A percentile compares a stretch with the other conserved stretches of the same genome.
These are phyloP conservation scores for Apostichopus leukothele DNA, from an alignment of 53 echinoderm and acorn worm species.

Conservation along the genomic window DNA sequence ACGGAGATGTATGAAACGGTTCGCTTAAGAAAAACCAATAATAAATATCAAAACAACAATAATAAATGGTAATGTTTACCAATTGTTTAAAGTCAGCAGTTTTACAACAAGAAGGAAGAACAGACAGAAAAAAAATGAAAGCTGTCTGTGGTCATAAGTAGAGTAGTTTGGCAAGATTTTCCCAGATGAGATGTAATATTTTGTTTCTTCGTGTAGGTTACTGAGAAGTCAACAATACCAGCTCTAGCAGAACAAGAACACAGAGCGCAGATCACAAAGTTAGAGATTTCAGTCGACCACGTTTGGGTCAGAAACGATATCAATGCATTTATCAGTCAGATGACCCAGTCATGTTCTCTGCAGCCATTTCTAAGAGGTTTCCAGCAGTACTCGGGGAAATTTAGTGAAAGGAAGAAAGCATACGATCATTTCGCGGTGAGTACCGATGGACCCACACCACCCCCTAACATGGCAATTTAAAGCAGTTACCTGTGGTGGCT, in stretches of 20 bases:
- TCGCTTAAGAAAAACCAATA: no score
- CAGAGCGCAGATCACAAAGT: constrained; percentile 15
- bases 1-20: no score
- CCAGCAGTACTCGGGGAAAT: constrained; percentile 69
- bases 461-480: no score
- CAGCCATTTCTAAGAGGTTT: constrained; percentile 87
- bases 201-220: not conserved
- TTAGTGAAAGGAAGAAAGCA: constrained; percentile 55
- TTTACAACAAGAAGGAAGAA: no score
- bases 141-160: no score
- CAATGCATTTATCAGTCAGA: constrained; percentile 46
- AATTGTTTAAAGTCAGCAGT: no score
- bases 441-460: not conserved
- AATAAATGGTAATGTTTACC: no score
- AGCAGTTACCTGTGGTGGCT: no score
- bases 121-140: no score
- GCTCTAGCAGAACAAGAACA: constrained; percentile 39
- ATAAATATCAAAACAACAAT: no score
- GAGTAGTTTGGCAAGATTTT: not conserved
- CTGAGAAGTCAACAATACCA: not conserved
- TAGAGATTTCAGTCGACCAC: constrained; percentile 22
- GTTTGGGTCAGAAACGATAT: constrained; percentile 44
- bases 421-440: constrained; percentile 70
- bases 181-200: not conserved
- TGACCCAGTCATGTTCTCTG: constrained; percentile 53